phyloP scores from a whole-genome alignment of 2,888 invertebrate species.

The Cactoblastis cactorum region DNA sequence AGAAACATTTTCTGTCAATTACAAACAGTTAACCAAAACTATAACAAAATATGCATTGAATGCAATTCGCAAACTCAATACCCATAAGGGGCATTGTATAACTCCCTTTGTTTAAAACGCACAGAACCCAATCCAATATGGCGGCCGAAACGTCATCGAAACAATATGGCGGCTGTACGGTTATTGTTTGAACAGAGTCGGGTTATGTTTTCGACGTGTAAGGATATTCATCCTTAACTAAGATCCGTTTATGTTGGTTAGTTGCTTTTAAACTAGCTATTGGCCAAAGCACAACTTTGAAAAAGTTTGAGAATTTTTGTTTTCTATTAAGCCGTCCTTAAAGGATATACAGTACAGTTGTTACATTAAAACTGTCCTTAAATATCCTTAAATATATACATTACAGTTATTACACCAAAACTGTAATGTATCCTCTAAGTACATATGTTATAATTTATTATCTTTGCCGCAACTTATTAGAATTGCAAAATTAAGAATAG shows the following conservation, averaged over 20 bases:
- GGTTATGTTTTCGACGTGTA: conserved; percentile 6
- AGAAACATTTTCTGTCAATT: neutral
- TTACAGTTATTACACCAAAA: too few species aligned
- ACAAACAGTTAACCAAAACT: neutral
- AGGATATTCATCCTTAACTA: neutral
- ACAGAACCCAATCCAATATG: conserved; percentile 46
- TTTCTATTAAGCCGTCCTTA: too few species aligned
- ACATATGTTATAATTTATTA: too few species aligned
- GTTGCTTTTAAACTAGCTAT: too few species aligned
- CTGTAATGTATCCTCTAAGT: too few species aligned
- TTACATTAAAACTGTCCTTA: too few species aligned
- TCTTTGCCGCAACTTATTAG: too few species aligned
- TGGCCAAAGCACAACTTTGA: neutral
- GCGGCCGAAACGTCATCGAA: conserved; percentile 56
- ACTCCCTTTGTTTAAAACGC: conserved; percentile 51
- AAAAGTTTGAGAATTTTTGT: too few species aligned
- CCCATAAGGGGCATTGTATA: conserved; percentile 41
- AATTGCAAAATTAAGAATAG: too few species aligned
- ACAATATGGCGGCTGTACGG: conserved; percentile 58
- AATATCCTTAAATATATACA: too few species aligned
- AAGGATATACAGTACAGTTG: too few species aligned
- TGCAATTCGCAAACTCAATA: conserved; percentile 7
- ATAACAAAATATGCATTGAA: neutral
- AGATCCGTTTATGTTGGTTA: neutral
- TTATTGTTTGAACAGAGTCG: conserved; percentile 51